Base-by-base conservation (phyloP, 2,888 invertebrate genomes). In the Trachelus tabidus region DNA sequence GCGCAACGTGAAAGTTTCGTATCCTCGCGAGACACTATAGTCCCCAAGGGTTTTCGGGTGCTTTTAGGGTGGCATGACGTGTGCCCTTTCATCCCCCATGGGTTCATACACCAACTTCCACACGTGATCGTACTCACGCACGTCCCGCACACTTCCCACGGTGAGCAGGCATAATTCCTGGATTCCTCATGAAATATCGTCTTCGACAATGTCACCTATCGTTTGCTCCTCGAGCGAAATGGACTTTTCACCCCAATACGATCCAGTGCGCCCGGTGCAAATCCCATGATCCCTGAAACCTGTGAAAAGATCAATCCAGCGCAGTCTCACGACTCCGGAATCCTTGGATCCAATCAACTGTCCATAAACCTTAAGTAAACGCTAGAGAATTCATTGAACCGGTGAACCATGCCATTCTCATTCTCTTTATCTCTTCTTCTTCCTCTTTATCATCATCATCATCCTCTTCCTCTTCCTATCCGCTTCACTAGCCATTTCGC, bases 41-140 rank as follows among this genome's bases (percentile, higher is more conserved):
- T 79, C 71, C 71, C 77, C 69, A 73, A 73, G 77, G 76, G 73
- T 75, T 68, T 68, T 75, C 34, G 35, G 76, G 79, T 76, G 31
- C 77, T 79, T 82, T 82, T 76, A 81, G 82, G 79, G 81, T 82
- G 77, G 79, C 78, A 79, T 82, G 83, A 81, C 81, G 81, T 79
- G 82, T 79, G 76, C 76, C 74, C 78, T 73, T 77, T 73, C 79
- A 75, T 79, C 79, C 83, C 79, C 79, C 80, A 73, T 78, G 77
- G 77, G 40, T 79, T 56, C 79, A 56, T 56, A 56, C 56, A 9
- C 77, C 40, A 74, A 71, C 78, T 34, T 73, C 73, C 81, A 69
- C 75, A 34, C 73, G 68, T 69, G 77, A 79, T 75, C 33, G 56
- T 71, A 77, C 68, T 69, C 74, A 56, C 56, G 73, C 12, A 68